phyloP scores from a whole-genome alignment of 2,113 vertebrate species.

The Gorilla gorilla region DNA sequence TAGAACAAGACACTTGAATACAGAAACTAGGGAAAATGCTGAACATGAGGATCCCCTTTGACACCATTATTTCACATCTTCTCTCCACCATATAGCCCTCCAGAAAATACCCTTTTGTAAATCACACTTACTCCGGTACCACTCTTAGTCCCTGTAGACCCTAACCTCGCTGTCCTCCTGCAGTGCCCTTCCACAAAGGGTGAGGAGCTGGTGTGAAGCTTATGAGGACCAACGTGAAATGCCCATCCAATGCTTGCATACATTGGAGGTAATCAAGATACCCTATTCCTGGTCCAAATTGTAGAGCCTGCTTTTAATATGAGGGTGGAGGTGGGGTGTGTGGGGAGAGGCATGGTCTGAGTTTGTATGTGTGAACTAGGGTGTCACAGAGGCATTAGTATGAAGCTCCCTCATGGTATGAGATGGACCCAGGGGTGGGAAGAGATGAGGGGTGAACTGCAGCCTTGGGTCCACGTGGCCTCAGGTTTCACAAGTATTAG shows the following conservation, averaged over 20 bases:
- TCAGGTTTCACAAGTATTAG: not conserved
- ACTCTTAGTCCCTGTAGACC: rapidly evolving
- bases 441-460: not conserved
- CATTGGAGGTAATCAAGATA: not conserved
- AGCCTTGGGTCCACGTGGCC: not conserved
- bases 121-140: not conserved
- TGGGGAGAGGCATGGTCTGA: rapidly evolving
- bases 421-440: not conserved
- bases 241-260: not conserved
- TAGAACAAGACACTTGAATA: not conserved
- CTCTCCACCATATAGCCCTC: not conserved
- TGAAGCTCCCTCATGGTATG: not conserved
- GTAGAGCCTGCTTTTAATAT: not conserved
- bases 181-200: not conserved
- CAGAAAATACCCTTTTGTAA: not conserved
- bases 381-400: not conserved
- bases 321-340: not conserved
- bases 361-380: not conserved
- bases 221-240: not conserved
- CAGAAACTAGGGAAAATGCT: not conserved
- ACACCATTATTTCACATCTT: not conserved
- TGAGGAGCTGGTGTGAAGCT: not conserved
- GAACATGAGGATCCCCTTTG: rapidly evolving
- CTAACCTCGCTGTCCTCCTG: too few relatives aligned
- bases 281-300: not conserved